Evolutionary conservation across 2,113 vertebrate genomes (phyloP), one percentile per base, ranked within the genome.

Genomic region (Trematomus loennbergii): DNA sequence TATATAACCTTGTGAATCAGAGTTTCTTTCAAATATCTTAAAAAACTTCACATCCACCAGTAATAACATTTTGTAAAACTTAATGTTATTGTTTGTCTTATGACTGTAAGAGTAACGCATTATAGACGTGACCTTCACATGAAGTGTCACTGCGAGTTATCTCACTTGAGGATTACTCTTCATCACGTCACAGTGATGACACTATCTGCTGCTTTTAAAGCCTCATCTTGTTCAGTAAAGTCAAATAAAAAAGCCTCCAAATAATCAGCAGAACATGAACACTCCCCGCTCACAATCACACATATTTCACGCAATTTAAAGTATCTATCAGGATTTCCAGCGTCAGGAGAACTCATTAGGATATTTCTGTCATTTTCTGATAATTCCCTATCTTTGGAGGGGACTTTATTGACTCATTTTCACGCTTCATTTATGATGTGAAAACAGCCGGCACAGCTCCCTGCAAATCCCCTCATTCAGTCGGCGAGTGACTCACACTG

Each of bases 391-490:
- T 67, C 5, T 66, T 49, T 62, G 54, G 57, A 58, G 40, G 75
- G 10, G 20, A 60, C 78, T 69, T 49, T 79, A 67, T 73, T 79
- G 81, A 82, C 36, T 88, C 60, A 52, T 82, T 90, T 87, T 61
- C 72, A 86, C 49, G 81, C 81, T 61, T 84, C 68, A 84, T 84
- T 80, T 80, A 72, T 71, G 54, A 62, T 75, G 72, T 75, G 60
- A 73, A 85, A 84, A 50, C 59, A 55, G 46, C 1, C 61, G 40
- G 72, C 48, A 82, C 89, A 89, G 78, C 75, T 60, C 33, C 36
- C 78, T 8, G 58, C 63, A 82, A 91, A 87, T 84, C 87, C 65
- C 45, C 33, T 69, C 72, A 72, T 81, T 85, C 73, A 79, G 78
- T 73, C 60, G 69, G 73, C 11, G 2, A 79, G 74, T 75, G 82